Evolutionary conservation across 2,888 invertebrate species (phyloP), one percentile per base, ranked within the genome.

Genomic region (Drosophila eohydei): DNA sequence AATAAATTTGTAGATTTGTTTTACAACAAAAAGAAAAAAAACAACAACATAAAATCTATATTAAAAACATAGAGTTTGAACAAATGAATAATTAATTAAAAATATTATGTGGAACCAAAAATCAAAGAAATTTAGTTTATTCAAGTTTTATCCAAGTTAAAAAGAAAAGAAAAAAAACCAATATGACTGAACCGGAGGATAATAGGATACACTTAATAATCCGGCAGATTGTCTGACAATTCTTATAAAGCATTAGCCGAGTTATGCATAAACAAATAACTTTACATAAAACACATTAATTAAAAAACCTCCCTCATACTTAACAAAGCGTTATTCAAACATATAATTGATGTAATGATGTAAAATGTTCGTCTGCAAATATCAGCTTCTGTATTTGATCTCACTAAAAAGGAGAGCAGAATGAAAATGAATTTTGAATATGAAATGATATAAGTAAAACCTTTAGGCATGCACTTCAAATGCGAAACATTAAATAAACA

Each of bases 371-470:
- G 66, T 78, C 81, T 65, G 60, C 68, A 74, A 71, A 73, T 79
- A 86, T 88, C 90, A 87, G 86, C 90, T 90, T 88, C 78, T 83
- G 72, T 71, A 88, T 89, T 79, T 83, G 87, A 87, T 88, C 89
- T 88, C 89, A 90, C 72, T 56, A 50, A 80, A 69, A 63, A 16
- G 16, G 64, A 71, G 64, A 76, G 41, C 46, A 56, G 63, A 68
- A 32, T 32, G 48, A 48, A 71, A 74, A 72, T 7, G 30, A 65
- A 59, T 61, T 34, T 43, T 48, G 60, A 60, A 38, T 40, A 61
- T 55, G 48, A 43, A 70, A 61, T 69, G 50, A 71, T 50, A 61
- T 71, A 72, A 69, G 69, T 59, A 78, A 74, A 58, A 16, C 14
- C 48, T 56, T 70, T 71, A 79, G 82, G 64, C 46, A 71, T 79